phyloP scores from a whole-genome alignment of 2,888 invertebrate species.

The Mythimna impura region DNA sequence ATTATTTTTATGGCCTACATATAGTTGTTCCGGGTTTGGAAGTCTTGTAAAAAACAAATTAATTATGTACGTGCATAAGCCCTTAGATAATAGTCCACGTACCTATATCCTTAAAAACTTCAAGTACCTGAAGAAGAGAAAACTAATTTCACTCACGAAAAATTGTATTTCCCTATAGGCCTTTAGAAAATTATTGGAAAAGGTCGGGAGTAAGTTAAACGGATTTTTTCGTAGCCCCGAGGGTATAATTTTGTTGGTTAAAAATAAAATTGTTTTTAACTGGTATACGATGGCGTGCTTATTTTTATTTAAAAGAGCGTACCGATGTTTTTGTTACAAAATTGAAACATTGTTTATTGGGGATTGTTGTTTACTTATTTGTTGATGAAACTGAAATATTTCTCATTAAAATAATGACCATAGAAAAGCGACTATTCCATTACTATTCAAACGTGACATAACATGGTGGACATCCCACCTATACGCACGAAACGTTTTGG shows the following conservation, averaged over 20 bases:
- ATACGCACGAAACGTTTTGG: no score
- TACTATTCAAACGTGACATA: neutral
- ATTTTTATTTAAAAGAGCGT: slow-evolving; percentile 39
- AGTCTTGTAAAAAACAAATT: no score
- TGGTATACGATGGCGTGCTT: slow-evolving; percentile 19
- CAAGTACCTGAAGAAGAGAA: neutral
- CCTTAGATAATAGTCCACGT: neutral
- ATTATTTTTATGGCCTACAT: no score
- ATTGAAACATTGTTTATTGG: slow-evolving; percentile 24
- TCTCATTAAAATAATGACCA: slow-evolving; percentile 25
- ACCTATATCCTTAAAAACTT: neutral
- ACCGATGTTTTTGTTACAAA: slow-evolving; percentile 23
- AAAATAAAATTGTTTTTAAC: slow-evolving; percentile 54
- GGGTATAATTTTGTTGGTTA: slow-evolving; percentile 52
- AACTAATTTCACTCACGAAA: slow-evolving; percentile 33
- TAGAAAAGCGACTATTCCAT: neutral
- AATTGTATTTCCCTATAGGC: slow-evolving; percentile 32
- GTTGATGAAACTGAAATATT: slow-evolving; percentile 20
- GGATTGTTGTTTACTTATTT: slow-evolving; percentile 20
- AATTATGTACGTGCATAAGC: no score
- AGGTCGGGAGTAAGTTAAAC: slow-evolving; percentile 48
- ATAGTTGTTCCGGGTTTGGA: no score
- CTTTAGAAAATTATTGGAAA: slow-evolving; percentile 50
- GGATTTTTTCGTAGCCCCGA: slow-evolving; percentile 43
- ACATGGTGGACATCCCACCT: no score